These are phyloP conservation scores for Oopsacas minuta DNA, from an alignment of 37 sponge, comb jelly and placozoan species.

Conservation along the genomic window DNA sequence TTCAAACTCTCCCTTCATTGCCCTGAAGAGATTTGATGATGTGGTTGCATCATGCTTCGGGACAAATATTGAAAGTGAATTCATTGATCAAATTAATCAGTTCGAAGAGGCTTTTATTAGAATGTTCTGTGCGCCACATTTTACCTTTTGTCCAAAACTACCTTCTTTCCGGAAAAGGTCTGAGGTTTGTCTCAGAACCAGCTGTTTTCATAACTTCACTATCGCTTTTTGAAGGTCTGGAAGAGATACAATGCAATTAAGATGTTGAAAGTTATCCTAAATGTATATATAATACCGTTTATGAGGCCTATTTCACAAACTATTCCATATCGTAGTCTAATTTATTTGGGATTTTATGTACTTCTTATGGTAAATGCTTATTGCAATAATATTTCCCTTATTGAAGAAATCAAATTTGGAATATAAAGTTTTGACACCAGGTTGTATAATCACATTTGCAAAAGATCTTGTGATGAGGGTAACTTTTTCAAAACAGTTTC, in stretches of 20 bases:
- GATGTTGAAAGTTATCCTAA: neutral
- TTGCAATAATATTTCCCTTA: neutral
- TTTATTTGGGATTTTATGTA: neutral
- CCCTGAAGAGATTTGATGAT: neutral
- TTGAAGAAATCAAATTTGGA: neutral
- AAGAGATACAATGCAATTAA: constrained; percentile 1
- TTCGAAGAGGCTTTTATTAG: constrained; percentile 19
- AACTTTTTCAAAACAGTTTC: neutral
- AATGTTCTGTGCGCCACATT: constrained; percentile 4
- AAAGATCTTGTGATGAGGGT: neutral
- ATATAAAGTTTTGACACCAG: neutral
- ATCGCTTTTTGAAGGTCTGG: neutral
- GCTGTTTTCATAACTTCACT: neutral
- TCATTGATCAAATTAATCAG: neutral
- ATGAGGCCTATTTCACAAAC: neutral
- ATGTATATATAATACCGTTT: neutral
- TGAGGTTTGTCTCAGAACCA: neutral
- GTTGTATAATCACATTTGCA: neutral
- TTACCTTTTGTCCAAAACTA: constrained; percentile 1
- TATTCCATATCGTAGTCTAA: neutral
- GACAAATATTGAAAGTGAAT: neutral
- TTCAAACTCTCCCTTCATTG: neutral
- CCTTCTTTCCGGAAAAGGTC: neutral
- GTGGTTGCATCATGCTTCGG: neutral
- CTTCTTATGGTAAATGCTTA: neutral